phyloP scores from a whole-genome alignment of 1,140 invertebrate species.

The Colletes gigas region DNA sequence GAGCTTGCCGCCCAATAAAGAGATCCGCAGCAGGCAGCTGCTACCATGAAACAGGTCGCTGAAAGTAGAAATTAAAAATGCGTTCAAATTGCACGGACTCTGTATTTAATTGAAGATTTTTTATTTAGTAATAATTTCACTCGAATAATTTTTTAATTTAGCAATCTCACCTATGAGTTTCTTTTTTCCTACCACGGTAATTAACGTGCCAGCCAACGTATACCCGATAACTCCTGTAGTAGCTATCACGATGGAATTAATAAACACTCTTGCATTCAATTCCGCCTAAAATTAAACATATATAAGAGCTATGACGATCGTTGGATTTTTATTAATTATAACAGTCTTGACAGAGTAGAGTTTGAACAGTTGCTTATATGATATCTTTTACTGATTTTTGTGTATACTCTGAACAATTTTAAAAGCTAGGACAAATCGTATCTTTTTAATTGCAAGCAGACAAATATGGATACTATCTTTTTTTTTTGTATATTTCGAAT shows the following conservation, averaged over 20 bases:
- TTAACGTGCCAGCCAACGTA: slow-evolving; percentile 73
- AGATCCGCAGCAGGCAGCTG: slow-evolving; percentile 69
- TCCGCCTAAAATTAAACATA: slow-evolving; percentile 52
- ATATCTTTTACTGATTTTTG: too few species aligned
- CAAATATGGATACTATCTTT: too few species aligned
- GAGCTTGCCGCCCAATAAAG: slow-evolving; percentile 72
- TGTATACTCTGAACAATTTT: too few species aligned
- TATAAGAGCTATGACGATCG: too few species aligned
- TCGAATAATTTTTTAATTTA: not conserved
- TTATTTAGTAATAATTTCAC: too few species aligned
- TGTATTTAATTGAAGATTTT: too few species aligned
- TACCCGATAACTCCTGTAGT: slow-evolving; percentile 75
- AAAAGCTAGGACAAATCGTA: too few species aligned
- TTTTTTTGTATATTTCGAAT: too few species aligned
- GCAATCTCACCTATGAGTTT: slow-evolving; percentile 72
- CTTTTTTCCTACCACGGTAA: slow-evolving; percentile 76
- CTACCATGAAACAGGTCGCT: slow-evolving; percentile 73
- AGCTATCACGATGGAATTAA: slow-evolving; percentile 78
- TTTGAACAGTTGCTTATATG: too few species aligned
- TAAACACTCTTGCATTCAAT: slow-evolving; percentile 73
- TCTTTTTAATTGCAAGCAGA: too few species aligned
- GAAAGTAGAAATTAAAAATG: slow-evolving; percentile 22
- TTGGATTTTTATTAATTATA: not conserved
- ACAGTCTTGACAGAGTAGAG: not conserved
- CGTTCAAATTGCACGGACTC: too few species aligned